Evolutionary conservation across 2,113 vertebrate species (phyloP).

Genomic region (Acanthisitta chloris): DNA sequence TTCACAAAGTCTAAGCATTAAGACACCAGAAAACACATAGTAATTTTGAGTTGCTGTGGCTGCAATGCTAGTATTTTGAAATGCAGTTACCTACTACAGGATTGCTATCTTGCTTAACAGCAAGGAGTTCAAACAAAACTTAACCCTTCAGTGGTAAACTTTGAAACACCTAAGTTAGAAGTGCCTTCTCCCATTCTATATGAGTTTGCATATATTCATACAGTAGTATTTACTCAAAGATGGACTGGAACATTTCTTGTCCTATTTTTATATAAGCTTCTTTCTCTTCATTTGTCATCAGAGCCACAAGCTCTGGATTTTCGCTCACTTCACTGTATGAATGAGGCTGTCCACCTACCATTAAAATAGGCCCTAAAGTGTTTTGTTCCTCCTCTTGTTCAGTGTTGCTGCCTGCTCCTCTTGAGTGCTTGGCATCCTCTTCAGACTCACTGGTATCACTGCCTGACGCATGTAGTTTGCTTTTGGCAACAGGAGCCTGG

Average conservation of each 20-base stretch:
- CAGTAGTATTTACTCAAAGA: constrained; percentile 54
- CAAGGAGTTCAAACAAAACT: neutral
- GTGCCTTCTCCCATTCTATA: neutral
- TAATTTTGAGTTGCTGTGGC: neutral
- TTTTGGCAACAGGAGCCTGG: neutral
- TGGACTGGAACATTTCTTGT: constrained; percentile 62
- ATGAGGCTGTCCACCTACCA: constrained; percentile 48
- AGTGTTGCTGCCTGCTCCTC: neutral
- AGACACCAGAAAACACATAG: neutral
- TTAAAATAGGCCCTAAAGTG: constrained; percentile 21
- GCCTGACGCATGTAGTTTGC: neutral
- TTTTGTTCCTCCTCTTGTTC: constrained; percentile 48
- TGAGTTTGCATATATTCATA: neutral
- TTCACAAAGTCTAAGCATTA: neutral
- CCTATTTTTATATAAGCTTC: constrained; percentile 56
- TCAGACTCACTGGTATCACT: constrained; percentile 22
- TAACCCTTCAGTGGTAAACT: neutral
- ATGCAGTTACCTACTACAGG: neutral
- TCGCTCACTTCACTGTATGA: constrained; percentile 43
- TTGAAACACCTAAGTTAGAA: neutral
- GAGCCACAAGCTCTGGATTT: constrained; percentile 63
- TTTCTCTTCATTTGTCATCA: constrained; percentile 66
- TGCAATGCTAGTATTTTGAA: neutral
- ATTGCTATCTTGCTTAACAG: neutral
- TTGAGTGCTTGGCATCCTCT: neutral